phyloP scores from a whole-genome alignment of 2,113 vertebrate species.

The Symphodus melops region DNA sequence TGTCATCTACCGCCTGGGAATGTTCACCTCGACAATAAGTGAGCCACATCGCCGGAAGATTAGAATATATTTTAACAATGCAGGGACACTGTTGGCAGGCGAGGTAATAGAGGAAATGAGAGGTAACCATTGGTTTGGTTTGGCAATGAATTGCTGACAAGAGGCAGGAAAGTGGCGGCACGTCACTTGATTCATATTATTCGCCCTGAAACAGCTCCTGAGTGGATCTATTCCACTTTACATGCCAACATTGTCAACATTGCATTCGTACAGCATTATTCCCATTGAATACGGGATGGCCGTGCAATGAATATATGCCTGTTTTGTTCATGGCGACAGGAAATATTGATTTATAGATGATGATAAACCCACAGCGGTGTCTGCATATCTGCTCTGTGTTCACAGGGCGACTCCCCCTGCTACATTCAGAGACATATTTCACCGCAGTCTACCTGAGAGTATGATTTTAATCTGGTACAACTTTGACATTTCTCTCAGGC shows the following conservation, averaged over 20 bases:
- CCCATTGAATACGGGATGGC: slow-evolving; percentile 18
- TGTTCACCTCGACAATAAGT: slow-evolving; percentile 51
- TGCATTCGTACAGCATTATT: slow-evolving; percentile 15
- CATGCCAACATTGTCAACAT: slow-evolving; percentile 36
- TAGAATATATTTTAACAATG: slow-evolving; percentile 62
- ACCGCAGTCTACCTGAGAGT: slow-evolving; percentile 18
- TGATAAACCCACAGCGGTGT: slow-evolving; percentile 40
- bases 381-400: slow-evolving; percentile 35
- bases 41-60: slow-evolving; percentile 46
- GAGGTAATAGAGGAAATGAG: slow-evolving; percentile 56
- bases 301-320: slow-evolving; percentile 31
- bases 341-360: slow-evolving; percentile 63
- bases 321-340: slow-evolving; percentile 40
- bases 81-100: slow-evolving; percentile 17
- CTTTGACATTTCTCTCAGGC: slow-evolving; percentile 57
- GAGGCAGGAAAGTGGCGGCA: slow-evolving; percentile 27
- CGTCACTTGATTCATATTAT: slow-evolving; percentile 48
- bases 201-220: slow-evolving; percentile 39
- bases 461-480: slow-evolving; percentile 22
- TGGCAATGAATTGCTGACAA: slow-evolving; percentile 53
- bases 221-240: slow-evolving; percentile 49
- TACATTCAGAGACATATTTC: slow-evolving; percentile 30
- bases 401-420: slow-evolving; percentile 36
- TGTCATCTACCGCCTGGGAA: slow-evolving; percentile 57
- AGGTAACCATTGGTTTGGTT: slow-evolving; percentile 45